phyloP scores from a whole-genome alignment of 30 jellyfish, hydroid and myxozoan genomes.

The Rhopilema esculentum region DNA sequence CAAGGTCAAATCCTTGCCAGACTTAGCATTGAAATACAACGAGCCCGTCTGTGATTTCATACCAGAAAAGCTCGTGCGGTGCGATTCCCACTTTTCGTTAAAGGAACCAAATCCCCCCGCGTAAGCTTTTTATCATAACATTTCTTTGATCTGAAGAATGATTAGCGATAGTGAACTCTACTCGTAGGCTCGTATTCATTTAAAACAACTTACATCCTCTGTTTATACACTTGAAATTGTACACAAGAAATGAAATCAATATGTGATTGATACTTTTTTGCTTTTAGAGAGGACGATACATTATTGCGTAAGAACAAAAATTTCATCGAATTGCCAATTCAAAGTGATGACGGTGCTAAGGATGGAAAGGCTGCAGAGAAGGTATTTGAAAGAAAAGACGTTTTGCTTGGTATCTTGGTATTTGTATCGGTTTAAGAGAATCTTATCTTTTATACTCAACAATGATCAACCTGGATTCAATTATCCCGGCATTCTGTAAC shows the following conservation, averaged over 20 bases:
- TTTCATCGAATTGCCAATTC: neutral
- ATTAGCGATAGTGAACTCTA: too few relatives aligned
- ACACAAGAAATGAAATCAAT: too few relatives aligned
- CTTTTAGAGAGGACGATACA: neutral
- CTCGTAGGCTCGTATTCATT: too few relatives aligned
- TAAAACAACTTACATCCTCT: too few relatives aligned
- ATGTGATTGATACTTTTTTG: too few relatives aligned
- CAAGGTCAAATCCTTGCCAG: slow-evolving; percentile 56
- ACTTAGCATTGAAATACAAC: slow-evolving; percentile 34
- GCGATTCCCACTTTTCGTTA: slow-evolving; percentile 2
- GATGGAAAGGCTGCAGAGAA: neutral
- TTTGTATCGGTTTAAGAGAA: too few relatives aligned
- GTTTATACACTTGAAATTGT: too few relatives aligned
- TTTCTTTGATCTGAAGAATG: too few relatives aligned
- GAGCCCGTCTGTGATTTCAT: slow-evolving; percentile 20
- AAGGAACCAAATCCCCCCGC: slow-evolving; percentile 2
- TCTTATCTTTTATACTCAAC: too few relatives aligned
- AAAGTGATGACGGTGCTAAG: neutral
- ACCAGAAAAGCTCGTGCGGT: slow-evolving; percentile 18
- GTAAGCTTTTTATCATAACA: neutral
- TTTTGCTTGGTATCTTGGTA: neutral
- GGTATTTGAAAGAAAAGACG: neutral
- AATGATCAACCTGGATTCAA: too few relatives aligned
- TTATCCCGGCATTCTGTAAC: too few relatives aligned
- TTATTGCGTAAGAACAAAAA: neutral